Base-by-base conservation (phyloP, 2,113 vertebrate species). In the Triplophysa tibetana region DNA sequence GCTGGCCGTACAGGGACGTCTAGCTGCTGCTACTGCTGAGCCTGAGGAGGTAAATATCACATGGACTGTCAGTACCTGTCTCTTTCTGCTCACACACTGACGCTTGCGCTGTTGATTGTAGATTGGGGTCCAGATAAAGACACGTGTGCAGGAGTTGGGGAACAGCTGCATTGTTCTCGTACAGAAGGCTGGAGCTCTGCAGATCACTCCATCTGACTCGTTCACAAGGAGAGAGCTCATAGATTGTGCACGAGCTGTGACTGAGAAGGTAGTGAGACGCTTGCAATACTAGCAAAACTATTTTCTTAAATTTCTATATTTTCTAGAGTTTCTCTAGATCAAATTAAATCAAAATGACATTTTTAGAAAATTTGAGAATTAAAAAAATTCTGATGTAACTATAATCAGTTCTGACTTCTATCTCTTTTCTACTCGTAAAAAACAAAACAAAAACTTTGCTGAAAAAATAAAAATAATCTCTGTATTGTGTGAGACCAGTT, bases 221-320 rank as follows among this genome's bases (percentile, higher is more conserved):
- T 98, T 98, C 87, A 97, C 96, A 78, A 99, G 98, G 80, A 89
- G 94, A 80, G 97, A 99, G 88, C 92, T 99, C 85, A 98, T 97
- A 14, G 97, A 98, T 74, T 98, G 97, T 69, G 96, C 97, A 24
- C 95, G 96, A 0, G 91, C 96, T 0, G 97, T 99, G 89, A 97
- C 96, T 0, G 96, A 99, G 85, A 99, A 98, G 95, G 97, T 99
- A 86, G 33, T 38, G 23, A 5, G 14, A 61, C 17, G n/a, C 14
- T 3, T 8, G 41, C 33, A 21, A 19, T 21, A 21, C 6, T 1
- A 38, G 6, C 33, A 38, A 38, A 38, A 6, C 33, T 23, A 45
- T n/a, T n/a, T 11, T n/a, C 61, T 0, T 6, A 13, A n/a, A 4
- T 24, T 64, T 64, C 8, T 41, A 17, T 33, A 10, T 66, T 52